Evolutionary conservation across 1,140 invertebrate species (phyloP), one percentile per base, ranked within the genome.

Genomic region (Drosophila ananassae): DNA sequence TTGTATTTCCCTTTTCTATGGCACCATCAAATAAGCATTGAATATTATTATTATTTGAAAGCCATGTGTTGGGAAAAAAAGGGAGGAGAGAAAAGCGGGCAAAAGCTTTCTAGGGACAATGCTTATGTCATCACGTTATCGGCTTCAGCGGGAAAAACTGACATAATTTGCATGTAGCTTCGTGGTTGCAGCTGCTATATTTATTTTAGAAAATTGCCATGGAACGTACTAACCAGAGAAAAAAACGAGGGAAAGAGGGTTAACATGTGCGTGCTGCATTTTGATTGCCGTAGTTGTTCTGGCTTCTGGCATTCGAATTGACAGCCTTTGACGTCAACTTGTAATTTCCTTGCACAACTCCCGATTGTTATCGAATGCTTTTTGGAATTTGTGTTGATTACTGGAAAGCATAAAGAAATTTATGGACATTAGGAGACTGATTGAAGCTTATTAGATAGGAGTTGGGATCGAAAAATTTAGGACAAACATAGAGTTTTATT

Each of bases 41-140:
- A 87, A 76, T 76, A 76, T 76, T 87, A 85, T 87, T 85, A 85
- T 85, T 87, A 85, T 85, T 85, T 64, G 81, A 59, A 74, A 85
- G 81, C 79, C 78, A 82, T 85, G 77, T 85, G 59, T 57, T 41
- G 51, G 12, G 6, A 51, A 47, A 64, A n/a, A 39, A 4, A 22
- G 12, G 0, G 2, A 41, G 24, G 7, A 47, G 28, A 37, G 59
- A 24, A 48, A 13, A 2, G 44, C 22, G 22, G n/a, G 39, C 25
- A 39, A 32, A 53, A 48, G 48, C 30, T 73, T 63, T n/a, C 25
- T 13, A 52, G 60, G 73, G 66, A 80, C 78, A 80, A 80, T 80
- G 78, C 81, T 87, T 87, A 64, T 78, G 82, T 74, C 78, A 75
- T 81, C 73, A 76, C 68, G 78, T 81, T 81, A 81, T 81, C 79